Conservation (phyloP, 2,113 vertebrate species). For the Terrapene triunguis region DNA sequence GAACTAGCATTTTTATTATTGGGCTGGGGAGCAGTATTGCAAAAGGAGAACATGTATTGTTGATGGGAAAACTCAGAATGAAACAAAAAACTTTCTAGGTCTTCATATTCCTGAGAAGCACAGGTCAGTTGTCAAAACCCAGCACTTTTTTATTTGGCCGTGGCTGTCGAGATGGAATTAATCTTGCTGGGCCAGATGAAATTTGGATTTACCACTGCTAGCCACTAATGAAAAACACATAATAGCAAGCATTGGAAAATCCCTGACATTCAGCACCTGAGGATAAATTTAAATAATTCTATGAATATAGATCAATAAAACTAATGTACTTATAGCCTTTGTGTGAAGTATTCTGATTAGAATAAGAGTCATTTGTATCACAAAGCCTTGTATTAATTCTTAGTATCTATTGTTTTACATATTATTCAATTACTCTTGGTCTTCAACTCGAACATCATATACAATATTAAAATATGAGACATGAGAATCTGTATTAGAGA, state of each 20-base stretch:
- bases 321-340: slow-evolving; percentile 82
- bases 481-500: slow-evolving; percentile 39
- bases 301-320: slow-evolving; percentile 86
- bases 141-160: slow-evolving; percentile 42
- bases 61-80: not conserved
- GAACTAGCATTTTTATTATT: not conserved
- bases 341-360: slow-evolving; percentile 76
- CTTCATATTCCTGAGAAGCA: slow-evolving; percentile 58
- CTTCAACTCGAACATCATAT: slow-evolving; percentile 60
- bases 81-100: slow-evolving; percentile 3
- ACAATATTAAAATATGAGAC: slow-evolving; percentile 58
- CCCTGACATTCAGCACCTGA: slow-evolving; percentile 81
- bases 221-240: slow-evolving; percentile 84
- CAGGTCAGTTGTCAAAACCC: slow-evolving; percentile 62
- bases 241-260: slow-evolving; percentile 79
- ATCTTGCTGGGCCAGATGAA: slow-evolving; percentile 80
- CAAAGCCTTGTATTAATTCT: slow-evolving; percentile 79
- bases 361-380: slow-evolving; percentile 79
- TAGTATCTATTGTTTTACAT: slow-evolving; percentile 81
- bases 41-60: not conserved
- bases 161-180: slow-evolving; percentile 79
- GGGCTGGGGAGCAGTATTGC: not conserved
- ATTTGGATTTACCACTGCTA: slow-evolving; percentile 76
- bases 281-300: slow-evolving; percentile 85
- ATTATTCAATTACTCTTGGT: slow-evolving; percentile 83